phyloP scores from a whole-genome alignment of 2,888 invertebrate species.

The Blastobasis lacticolella region DNA sequence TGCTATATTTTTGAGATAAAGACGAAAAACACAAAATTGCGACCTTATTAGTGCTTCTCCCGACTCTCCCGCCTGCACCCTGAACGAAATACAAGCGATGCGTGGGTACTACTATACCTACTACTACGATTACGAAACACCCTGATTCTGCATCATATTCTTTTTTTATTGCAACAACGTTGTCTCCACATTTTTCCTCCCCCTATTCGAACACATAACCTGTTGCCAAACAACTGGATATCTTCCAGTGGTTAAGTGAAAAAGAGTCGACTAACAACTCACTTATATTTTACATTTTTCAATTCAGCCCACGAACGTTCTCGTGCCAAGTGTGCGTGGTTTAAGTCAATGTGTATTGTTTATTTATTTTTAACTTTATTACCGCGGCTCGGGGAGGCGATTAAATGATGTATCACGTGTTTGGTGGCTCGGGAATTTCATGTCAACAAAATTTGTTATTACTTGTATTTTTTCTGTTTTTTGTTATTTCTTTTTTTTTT shows the following conservation, averaged over 20 bases:
- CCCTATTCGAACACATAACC: slow-evolving; percentile 40
- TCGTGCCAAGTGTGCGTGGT: slow-evolving; percentile 54
- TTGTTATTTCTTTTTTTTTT: too few species aligned
- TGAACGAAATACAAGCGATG: too few species aligned
- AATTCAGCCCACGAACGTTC: slow-evolving; percentile 39
- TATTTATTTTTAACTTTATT: slow-evolving; percentile 1
- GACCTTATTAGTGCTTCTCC: too few species aligned
- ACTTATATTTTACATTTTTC: slow-evolving; percentile 72
- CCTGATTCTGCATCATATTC: too few species aligned
- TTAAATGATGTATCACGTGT: slow-evolving; percentile 24
- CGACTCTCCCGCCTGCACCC: too few species aligned
- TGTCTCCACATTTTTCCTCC: too few species aligned
- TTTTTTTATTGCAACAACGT: too few species aligned
- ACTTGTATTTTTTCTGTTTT: too few species aligned
- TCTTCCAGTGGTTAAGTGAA: slow-evolving; percentile 59
- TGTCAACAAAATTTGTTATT: background rate
- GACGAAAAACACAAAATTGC: too few species aligned
- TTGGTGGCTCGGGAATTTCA: slow-evolving; percentile 17
- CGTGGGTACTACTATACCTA: too few species aligned
- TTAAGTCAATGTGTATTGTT: slow-evolving; percentile 9
- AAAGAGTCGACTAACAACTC: slow-evolving; percentile 60
- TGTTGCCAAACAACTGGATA: slow-evolving; percentile 55
- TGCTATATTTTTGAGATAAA: too few species aligned
- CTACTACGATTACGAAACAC: too few species aligned
- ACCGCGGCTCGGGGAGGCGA: slow-evolving; percentile 21